Conservation (phyloP, 2,888 invertebrate genomes). For the Ennomos erosarius region DNA sequence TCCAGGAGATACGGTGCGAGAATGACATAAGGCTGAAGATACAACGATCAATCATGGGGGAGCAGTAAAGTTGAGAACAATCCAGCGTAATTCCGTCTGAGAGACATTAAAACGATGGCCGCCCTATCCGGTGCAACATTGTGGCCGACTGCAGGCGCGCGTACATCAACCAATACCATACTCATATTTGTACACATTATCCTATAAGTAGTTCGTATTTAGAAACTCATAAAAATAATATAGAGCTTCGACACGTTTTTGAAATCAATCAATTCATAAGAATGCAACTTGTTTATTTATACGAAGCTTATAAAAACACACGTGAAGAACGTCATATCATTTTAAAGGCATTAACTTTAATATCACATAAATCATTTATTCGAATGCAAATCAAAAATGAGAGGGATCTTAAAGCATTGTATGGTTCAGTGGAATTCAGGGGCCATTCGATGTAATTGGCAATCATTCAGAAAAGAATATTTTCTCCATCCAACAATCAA, state of each 20-base stretch:
- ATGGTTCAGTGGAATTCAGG: slow-evolving; percentile 77
- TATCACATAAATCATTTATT: slow-evolving; percentile 79
- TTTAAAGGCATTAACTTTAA: slow-evolving; percentile 59
- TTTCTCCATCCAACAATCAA: slow-evolving; percentile 80
- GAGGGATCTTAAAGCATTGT: slow-evolving; percentile 72
- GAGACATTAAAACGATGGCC: slow-evolving; percentile 83
- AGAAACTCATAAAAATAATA: neutral
- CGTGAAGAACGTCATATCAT: slow-evolving; percentile 51
- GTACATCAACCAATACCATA: slow-evolving; percentile 49
- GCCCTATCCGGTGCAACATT: slow-evolving; percentile 85
- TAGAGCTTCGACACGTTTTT: neutral
- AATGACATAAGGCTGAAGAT: slow-evolving; percentile 83
- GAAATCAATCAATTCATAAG: slow-evolving; percentile 35
- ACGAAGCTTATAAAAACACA: slow-evolving; percentile 38
- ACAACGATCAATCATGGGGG: slow-evolving; percentile 83
- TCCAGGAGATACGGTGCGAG: slow-evolving; percentile 78
- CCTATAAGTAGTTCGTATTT: slow-evolving; percentile 7
- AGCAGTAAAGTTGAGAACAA: slow-evolving; percentile 84
- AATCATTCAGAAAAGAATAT: slow-evolving; percentile 82
- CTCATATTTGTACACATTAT: slow-evolving; percentile 29
- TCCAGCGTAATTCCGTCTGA: slow-evolving; percentile 85
- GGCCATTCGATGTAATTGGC: slow-evolving; percentile 84
- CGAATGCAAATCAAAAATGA: slow-evolving; percentile 72
- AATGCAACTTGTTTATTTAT: slow-evolving; percentile 24
- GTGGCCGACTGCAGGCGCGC: slow-evolving; percentile 57